These are phyloP conservation scores for Tauraco erythrolophus DNA, from an alignment of 2,113 vertebrate genomes.

Conservation along the genomic window DNA sequence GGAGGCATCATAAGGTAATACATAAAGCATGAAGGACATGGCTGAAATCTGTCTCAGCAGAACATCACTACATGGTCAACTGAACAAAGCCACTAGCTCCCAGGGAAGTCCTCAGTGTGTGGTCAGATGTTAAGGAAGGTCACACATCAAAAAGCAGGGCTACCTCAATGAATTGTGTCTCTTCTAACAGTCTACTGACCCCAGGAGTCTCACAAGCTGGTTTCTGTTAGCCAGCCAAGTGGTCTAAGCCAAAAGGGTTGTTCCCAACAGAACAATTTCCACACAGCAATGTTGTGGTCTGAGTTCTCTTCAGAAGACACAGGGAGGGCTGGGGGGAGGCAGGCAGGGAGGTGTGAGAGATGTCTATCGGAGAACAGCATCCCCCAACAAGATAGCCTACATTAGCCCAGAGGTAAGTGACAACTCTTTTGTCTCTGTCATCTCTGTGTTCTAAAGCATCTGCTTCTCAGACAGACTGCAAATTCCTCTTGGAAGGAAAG, in stretches of 20 bases:
- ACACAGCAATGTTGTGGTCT: neutral
- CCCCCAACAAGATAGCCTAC: neutral
- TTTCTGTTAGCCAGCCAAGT: neutral
- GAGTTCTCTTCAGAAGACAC: neutral
- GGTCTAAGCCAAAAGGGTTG: neutral
- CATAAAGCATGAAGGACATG: constrained; percentile 7
- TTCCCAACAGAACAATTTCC: neutral
- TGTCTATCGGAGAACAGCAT: neutral
- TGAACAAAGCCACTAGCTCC: neutral
- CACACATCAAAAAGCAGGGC: neutral
- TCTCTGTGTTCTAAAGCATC: neutral
- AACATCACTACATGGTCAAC: neutral
- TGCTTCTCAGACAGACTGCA: constrained; percentile 26
- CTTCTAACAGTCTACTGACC: neutral
- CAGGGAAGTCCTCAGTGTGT: neutral
- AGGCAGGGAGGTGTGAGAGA: neutral
- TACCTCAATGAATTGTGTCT: neutral
- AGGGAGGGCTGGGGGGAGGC: neutral
- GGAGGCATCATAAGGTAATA: constrained; percentile 95
- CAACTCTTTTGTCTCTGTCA: constrained; percentile 5
- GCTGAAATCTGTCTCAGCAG: neutral
- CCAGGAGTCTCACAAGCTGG: neutral
- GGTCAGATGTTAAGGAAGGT: neutral
- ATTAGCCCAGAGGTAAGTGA: constrained; percentile 38
- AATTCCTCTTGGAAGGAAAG: neutral